Base-by-base conservation (phyloP, 2,797 vertebrate species). In the Lepilemur septentrionalis region DNA sequence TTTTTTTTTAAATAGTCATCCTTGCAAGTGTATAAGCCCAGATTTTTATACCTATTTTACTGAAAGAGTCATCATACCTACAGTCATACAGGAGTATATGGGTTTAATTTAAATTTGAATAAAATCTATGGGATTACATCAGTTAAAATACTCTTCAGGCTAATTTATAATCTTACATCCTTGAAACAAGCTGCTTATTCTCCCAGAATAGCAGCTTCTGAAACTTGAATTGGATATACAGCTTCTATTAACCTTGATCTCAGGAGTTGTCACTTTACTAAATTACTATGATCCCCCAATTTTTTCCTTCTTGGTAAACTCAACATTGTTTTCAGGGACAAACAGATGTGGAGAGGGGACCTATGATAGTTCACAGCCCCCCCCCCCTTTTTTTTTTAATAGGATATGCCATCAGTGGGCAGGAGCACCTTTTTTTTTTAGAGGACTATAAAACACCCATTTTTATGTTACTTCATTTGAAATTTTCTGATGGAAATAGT, bases 351-450 rank as follows among this genome's bases (percentile, higher is more conserved):
- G 11, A 30, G 38, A 80, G 55, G 78, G 59, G 38, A 59, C 55
- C 41, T 8, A 38, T 14, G 59, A 83, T 1, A 65, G 35, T 63
- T 79, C 32, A 22, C 23, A 82, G 84, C 72, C 94, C 78, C 50
- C 50, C 4, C 5, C 6, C 48, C 14, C 1, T 57, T 52, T 52
- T 50, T 50, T 61, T 63, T 65, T 88, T 80, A 41, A 48, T 28
- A 81, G 89, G 67, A 61, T 20, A 6, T n/a, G 43, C 38, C 13
- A 0, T 32, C 23, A 7, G 38, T 52, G 52, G 96, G 89, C 55
- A 61, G 70, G 38, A 97, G 95, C 95, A 92, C 95, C 96, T 92
- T 81, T 57, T 87, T 87, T 87, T 80, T 52, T 89, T 30, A 48
- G 59, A 78, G 75, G 90, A 55, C 41, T 65, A 6, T 20, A 48